phyloP scores from a whole-genome alignment of 2,113 vertebrate species.

The Gambusia holbrooki region DNA sequence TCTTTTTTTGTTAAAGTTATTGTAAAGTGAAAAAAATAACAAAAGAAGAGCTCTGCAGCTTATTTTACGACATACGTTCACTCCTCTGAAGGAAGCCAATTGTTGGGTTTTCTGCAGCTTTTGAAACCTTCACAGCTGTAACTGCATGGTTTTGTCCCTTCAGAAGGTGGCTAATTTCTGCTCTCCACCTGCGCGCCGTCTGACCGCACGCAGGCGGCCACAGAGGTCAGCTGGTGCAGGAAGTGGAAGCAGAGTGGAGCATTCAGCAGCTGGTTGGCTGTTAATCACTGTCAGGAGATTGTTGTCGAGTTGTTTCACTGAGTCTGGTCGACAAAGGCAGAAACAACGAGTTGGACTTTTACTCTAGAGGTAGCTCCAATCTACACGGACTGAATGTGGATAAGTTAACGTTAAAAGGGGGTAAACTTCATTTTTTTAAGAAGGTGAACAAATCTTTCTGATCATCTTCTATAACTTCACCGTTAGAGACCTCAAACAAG shows the following conservation, averaged over 20 bases:
- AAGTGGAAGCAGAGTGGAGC: background rate
- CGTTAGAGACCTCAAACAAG: slow-evolving; percentile 3
- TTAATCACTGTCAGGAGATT: slow-evolving; percentile 6
- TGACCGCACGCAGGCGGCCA: background rate
- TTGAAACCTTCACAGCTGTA: background rate
- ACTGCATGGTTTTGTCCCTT: background rate
- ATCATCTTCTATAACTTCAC: background rate
- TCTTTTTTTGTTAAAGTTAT: too few relatives aligned
- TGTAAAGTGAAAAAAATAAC: too few relatives aligned
- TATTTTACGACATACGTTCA: too few relatives aligned
- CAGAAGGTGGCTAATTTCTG: too few relatives aligned
- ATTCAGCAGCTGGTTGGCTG: background rate
- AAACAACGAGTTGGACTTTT: background rate
- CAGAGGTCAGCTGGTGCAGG: background rate
- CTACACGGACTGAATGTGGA: background rate
- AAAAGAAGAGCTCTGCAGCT: too few relatives aligned
- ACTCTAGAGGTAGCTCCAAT: background rate
- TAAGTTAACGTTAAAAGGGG: background rate
- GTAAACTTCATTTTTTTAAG: background rate
- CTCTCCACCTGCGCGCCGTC: background rate
- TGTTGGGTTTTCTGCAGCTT: background rate
- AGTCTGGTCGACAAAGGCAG: background rate
- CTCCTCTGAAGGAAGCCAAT: background rate
- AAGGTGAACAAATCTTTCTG: background rate
- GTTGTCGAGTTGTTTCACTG: background rate